Evolutionary conservation across 2,797 vertebrate genomes (phyloP).

Genomic region (Phaenicophaeus curvirostris): DNA sequence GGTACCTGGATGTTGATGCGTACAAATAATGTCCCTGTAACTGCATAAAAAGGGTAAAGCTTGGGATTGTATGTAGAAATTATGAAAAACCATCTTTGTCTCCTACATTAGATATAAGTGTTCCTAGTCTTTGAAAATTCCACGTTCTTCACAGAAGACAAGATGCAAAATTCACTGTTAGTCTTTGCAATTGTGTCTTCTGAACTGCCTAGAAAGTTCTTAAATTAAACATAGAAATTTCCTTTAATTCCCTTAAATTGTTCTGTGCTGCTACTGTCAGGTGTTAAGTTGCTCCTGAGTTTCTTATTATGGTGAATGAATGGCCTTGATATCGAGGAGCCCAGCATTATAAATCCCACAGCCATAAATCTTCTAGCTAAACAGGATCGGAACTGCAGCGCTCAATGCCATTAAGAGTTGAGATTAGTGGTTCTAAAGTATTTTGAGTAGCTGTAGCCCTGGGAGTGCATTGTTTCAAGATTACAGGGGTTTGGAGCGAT

Average conservation of each 20-base stretch:
- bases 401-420: accelerated
- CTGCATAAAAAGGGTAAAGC: neutral
- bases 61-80: neutral
- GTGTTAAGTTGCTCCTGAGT: neutral
- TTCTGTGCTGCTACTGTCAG: neutral
- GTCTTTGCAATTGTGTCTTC: neutral
- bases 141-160: neutral
- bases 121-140: neutral
- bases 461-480: neutral
- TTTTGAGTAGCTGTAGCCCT: neutral
- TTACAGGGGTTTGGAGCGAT: neutral
- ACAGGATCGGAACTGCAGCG: neutral
- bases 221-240: neutral
- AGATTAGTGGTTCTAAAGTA: neutral
- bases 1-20: neutral
- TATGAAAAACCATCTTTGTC: accelerated
- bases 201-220: neutral
- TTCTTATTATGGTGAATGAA: neutral
- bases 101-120: neutral
- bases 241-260: constrained; percentile 12
- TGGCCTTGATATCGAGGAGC: neutral
- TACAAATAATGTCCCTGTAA: neutral
- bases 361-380: neutral
- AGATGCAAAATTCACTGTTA: neutral
- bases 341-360: neutral